Conservation (phyloP, 2,113 vertebrate species). For the Miniopterus natalensis region DNA sequence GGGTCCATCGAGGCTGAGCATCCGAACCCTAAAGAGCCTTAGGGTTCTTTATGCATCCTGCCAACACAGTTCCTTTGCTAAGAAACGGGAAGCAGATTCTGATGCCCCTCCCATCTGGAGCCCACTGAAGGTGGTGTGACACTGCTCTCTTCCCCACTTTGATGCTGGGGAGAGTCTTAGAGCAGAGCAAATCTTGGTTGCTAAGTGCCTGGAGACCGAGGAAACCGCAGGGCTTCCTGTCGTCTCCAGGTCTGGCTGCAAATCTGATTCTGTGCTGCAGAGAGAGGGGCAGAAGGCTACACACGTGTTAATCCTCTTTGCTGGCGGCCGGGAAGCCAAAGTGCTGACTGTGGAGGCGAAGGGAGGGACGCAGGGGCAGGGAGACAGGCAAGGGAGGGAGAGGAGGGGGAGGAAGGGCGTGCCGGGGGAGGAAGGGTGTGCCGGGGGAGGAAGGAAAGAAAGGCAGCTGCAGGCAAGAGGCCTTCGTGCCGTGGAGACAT, state of each 20-base stretch:
- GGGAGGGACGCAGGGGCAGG: neutral
- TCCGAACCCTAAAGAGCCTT: neutral
- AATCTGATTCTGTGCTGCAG: neutral
- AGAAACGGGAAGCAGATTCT: neutral
- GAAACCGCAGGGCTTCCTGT: neutral
- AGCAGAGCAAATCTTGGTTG: constrained; percentile 8
- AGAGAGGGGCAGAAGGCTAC: neutral
- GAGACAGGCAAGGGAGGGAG: neutral
- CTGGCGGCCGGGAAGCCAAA: neutral
- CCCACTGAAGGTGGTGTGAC: neutral
- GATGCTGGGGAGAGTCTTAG: constrained; percentile 22
- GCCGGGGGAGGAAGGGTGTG: neutral
- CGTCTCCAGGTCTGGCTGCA: neutral
- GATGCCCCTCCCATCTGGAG: neutral
- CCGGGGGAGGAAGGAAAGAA: neutral
- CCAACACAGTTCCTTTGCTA: neutral
- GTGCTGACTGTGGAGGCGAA: neutral
- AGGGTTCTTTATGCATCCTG: too few relatives aligned
- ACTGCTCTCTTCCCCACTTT: neutral
- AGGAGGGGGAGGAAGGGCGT: neutral
- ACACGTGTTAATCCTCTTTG: neutral
- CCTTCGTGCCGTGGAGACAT: neutral
- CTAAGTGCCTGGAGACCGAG: neutral
- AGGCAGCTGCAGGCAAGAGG: neutral
- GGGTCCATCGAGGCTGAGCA: too few relatives aligned